Conservation (phyloP, 2,797 vertebrate species). For the Euthynnus affinis region DNA sequence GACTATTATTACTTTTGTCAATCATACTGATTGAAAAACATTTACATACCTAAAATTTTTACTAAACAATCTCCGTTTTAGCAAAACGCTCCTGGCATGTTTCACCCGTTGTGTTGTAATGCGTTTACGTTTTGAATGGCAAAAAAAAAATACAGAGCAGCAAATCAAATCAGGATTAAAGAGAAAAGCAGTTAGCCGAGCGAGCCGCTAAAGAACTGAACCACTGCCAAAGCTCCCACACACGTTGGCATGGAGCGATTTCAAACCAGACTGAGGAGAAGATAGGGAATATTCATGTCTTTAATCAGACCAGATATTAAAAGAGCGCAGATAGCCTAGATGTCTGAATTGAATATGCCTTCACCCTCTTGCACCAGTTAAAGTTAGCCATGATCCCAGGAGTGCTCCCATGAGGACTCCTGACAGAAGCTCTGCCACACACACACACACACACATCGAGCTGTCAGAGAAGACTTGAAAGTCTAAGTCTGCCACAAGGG, state of each 20-base stretch:
- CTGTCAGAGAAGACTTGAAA: not conserved
- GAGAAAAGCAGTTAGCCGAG: conserved; percentile 75
- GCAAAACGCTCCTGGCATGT: conserved; percentile 26
- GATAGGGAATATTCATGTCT: conserved; percentile 45
- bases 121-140: conserved; percentile 59
- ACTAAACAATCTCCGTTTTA: conserved; percentile 36
- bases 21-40: not conserved
- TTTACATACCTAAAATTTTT: conserved; percentile 21
- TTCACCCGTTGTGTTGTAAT: conserved; percentile 44
- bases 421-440: conserved; percentile 23
- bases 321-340: conserved; percentile 36
- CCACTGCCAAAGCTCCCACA: conserved; percentile 73
- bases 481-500: not conserved
- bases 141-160: conserved; percentile 66
- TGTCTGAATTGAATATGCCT: conserved; percentile 11
- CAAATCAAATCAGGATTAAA: conserved; percentile 68
- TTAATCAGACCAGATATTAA: conserved; percentile 52
- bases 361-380: conserved; percentile 34
- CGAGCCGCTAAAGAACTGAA: conserved; percentile 66
- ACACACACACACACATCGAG: not conserved
- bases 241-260: conserved; percentile 57
- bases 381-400: conserved; percentile 17
- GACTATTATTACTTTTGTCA: not conserved
- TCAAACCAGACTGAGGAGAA: conserved; percentile 58
- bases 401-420: conserved; percentile 12